Evolutionary conservation across 2,888 invertebrate genomes (phyloP).

Genomic region (Cantharis flavilabris): DNA sequence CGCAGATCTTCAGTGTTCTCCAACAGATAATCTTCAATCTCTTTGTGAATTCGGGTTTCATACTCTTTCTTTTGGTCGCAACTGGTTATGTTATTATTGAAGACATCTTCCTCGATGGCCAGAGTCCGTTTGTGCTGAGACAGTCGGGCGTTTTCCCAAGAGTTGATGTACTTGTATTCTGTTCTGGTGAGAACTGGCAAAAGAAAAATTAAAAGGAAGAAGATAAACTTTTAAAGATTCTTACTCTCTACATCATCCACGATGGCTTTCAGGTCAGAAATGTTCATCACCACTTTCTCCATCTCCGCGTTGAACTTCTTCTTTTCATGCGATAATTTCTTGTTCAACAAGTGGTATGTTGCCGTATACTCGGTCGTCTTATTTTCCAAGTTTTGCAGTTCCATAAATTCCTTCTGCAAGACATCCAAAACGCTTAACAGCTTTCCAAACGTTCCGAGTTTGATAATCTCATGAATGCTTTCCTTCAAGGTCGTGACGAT

Average conservation of each 20-base stretch:
- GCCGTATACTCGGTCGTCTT: neutral
- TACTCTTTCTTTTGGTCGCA: slow-evolving; percentile 33
- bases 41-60: slow-evolving; percentile 42
- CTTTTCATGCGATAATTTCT: neutral
- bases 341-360: neutral
- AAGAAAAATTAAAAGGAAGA: neutral
- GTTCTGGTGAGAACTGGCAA: slow-evolving; percentile 6
- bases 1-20: slow-evolving; percentile 43
- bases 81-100: slow-evolving; percentile 32
- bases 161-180: slow-evolving; percentile 35
- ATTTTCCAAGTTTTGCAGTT: slow-evolving; percentile 12
- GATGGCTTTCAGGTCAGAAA: slow-evolving; percentile 14
- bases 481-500: slow-evolving; percentile 2
- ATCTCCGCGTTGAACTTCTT: slow-evolving; percentile 11
- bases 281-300: slow-evolving; percentile 10
- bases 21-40: slow-evolving; percentile 40
- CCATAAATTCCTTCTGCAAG: neutral
- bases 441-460: neutral
- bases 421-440: slow-evolving; percentile 14
- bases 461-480: neutral
- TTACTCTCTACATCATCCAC: slow-evolving; percentile 6
- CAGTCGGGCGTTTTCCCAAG: slow-evolving; percentile 43
- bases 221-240: neutral
- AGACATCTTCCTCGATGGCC: slow-evolving; percentile 35
- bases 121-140: slow-evolving; percentile 42